A percentile compares a stretch with the other conserved stretches of the same genome.
Conservation (phyloP, 2,888 invertebrate genomes). For the Miltochrista miniata region DNA sequence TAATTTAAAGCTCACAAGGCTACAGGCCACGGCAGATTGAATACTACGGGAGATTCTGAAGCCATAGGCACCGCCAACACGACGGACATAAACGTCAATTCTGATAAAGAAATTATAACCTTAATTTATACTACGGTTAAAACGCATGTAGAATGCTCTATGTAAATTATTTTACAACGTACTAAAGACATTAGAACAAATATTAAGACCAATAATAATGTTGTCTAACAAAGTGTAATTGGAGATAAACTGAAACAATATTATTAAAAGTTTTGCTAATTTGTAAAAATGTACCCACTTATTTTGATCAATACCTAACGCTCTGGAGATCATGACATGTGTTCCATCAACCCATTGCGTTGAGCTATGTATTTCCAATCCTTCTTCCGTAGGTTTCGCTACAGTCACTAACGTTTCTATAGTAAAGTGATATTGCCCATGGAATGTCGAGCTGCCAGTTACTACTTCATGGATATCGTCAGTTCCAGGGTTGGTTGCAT, state of each 20-base stretch:
- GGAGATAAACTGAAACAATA: no score
- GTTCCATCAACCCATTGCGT: conserved; percentile 84
- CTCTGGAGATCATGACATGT: conserved; percentile 78
- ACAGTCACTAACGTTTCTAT: conserved; percentile 88
- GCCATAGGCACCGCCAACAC: conserved; percentile 83
- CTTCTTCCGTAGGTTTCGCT: conserved; percentile 86
- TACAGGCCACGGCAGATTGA: conserved; percentile 84
- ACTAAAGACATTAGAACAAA: no score
- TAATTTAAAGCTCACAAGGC: conserved; percentile 84
- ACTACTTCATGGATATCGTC: conserved; percentile 23
- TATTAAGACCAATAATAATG: no score
- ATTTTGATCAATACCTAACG: conserved; percentile 78
- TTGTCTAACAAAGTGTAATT: no score
- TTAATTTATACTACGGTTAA: no score
- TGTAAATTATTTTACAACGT: no score
- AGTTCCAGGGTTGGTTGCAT: conserved; percentile 23
- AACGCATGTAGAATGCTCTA: no score
- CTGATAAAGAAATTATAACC: conserved; percentile 66
- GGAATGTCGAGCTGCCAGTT: conserved; percentile 68
- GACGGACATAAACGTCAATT: conserved; percentile 82
- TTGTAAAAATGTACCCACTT: neutral
- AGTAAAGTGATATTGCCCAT: conserved; percentile 88
- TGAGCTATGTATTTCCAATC: conserved; percentile 84
- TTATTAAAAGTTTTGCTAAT: no score
- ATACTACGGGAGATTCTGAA: conserved; percentile 86